phyloP scores from a whole-genome alignment of 2,113 vertebrate species.

The Hucho hucho region DNA sequence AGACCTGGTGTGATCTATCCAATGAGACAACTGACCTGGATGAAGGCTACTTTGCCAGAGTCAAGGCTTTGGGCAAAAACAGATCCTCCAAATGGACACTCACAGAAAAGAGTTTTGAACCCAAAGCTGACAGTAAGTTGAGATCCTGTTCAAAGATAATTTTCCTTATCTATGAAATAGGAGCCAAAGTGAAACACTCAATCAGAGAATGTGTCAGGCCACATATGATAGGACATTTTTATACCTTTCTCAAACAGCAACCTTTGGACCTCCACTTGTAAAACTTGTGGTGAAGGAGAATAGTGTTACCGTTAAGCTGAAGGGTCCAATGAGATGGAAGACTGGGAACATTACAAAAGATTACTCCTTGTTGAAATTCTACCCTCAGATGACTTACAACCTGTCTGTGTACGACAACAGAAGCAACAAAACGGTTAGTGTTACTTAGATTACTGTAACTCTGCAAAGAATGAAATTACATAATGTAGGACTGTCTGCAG shows the following conservation, averaged over 20 bases:
- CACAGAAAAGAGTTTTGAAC: constrained; percentile 78
- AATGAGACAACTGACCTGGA: constrained; percentile 75
- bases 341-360: constrained; percentile 32
- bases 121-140: constrained; percentile 84
- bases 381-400: constrained; percentile 76
- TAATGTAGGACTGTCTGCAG: background rate
- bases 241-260: constrained; percentile 65
- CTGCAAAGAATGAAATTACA: background rate
- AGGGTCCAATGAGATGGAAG: constrained; percentile 81
- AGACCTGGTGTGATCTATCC: constrained; percentile 85
- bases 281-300: constrained; percentile 68
- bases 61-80: constrained; percentile 66
- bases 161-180: background rate
- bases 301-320: constrained; percentile 74
- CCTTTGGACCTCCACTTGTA: constrained; percentile 79
- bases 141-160: background rate
- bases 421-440: constrained; percentile 71
- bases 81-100: constrained; percentile 75
- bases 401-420: constrained; percentile 74
- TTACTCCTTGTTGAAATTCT: constrained; percentile 72
- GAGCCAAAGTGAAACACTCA: background rate
- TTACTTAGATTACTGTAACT: background rate
- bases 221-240: too few relatives aligned
- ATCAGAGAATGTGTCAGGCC: background rate
- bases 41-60: constrained; percentile 80